Evolutionary conservation across 2,113 vertebrate genomes (phyloP).

Genomic region (Calonectris borealis): DNA sequence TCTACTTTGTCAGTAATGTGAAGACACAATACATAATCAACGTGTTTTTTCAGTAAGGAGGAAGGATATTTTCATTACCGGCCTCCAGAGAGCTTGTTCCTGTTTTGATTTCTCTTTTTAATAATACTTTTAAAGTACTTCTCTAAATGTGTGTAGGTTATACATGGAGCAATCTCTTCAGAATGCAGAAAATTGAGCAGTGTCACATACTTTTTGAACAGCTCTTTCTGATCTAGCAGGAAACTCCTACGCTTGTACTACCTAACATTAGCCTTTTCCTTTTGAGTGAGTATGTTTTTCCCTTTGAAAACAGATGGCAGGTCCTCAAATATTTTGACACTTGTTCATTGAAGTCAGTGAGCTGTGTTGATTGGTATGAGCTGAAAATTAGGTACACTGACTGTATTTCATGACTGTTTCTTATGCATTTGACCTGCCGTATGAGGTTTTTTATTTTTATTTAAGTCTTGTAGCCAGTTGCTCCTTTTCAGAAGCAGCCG

Average conservation of each 20-base stretch:
- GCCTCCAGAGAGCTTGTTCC: neutral
- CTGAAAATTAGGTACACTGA: neutral
- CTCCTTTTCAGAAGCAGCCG: neutral
- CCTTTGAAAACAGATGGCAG: neutral
- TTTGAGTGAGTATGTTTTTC: neutral
- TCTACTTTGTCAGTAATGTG: neutral
- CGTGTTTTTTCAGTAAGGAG: neutral
- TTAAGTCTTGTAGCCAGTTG: neutral
- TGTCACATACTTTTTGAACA: neutral
- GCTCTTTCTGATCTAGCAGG: neutral
- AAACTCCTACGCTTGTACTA: neutral
- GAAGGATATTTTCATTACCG: constrained; percentile 34
- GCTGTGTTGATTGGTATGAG: neutral
- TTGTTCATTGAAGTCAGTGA: neutral
- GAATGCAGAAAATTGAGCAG: neutral
- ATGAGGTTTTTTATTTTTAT: neutral
- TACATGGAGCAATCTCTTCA: neutral
- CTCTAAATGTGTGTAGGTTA: neutral
- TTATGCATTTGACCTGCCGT: neutral
- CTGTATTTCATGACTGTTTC: neutral
- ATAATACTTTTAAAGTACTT: neutral
- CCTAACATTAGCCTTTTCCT: neutral
- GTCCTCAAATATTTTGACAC: neutral
- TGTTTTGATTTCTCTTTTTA: constrained; percentile 42
- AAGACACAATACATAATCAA: neutral